Evolutionary conservation across 2,888 invertebrate genomes (phyloP).

Genomic region (Dermolepida albohirtum): DNA sequence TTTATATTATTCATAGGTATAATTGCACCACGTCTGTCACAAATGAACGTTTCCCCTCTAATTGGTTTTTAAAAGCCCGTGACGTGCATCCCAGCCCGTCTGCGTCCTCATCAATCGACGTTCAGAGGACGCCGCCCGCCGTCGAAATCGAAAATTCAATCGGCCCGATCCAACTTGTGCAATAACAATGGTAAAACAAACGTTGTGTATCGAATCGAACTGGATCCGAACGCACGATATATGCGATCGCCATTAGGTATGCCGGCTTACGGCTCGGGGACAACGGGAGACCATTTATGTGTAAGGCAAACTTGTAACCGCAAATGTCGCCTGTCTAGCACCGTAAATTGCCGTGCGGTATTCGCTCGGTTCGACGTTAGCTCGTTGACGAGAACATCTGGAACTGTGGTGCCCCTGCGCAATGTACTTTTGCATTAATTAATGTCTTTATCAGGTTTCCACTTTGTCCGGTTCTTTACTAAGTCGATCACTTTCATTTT

Average conservation of each 20-base stretch:
- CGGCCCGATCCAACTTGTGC: no score
- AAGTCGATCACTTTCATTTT: background rate
- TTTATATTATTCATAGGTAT: conserved; percentile 32
- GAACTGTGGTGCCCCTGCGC: conserved; percentile 35
- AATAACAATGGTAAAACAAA: no score
- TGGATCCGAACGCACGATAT: conserved; percentile 15
- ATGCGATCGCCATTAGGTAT: conserved; percentile 18
- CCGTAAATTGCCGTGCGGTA: conserved; percentile 29
- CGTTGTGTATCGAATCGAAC: background rate
- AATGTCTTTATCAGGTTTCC: conserved; percentile 46
- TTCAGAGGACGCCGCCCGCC: no score
- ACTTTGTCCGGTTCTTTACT: background rate
- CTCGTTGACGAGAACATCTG: conserved; percentile 40
- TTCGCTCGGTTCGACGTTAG: conserved; percentile 5
- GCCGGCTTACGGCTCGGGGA: background rate
- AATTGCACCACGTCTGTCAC: conserved; percentile 34
- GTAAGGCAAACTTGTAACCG: conserved; percentile 37
- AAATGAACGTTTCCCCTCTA: conserved; percentile 13
- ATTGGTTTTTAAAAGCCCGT: no score
- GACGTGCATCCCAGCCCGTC: no score
- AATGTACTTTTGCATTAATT: conserved; percentile 46
- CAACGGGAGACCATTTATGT: conserved; percentile 27
- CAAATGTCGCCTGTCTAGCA: conserved; percentile 18
- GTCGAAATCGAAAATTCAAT: no score
- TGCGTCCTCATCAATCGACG: no score